Conservation (phyloP, 2,113 vertebrate genomes). For the Falco punctatus region DNA sequence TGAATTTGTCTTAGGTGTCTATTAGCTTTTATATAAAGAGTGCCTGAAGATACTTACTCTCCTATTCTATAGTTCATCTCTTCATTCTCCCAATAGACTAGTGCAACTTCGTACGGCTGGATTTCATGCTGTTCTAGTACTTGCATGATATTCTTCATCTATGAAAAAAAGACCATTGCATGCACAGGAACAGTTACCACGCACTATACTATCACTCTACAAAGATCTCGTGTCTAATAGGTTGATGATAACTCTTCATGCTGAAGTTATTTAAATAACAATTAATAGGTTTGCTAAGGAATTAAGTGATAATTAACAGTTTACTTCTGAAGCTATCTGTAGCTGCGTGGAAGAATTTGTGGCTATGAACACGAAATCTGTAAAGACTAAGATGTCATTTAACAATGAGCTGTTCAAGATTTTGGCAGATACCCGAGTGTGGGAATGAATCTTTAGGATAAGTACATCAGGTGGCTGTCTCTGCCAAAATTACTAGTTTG, state of each 20-base stretch:
- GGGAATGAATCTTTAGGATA: not conserved
- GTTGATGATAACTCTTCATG: not conserved
- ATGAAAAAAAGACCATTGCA: not conserved
- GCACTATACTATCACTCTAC: not conserved
- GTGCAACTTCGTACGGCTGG: conserved; percentile 92
- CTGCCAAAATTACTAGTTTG: not conserved
- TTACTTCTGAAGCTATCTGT: not conserved
- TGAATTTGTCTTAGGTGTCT: not conserved
- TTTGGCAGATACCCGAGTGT: not conserved
- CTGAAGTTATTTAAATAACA: not conserved
- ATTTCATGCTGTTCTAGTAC: conserved; percentile 92
- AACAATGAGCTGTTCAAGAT: not conserved
- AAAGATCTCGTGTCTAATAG: not conserved
- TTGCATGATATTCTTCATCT: conserved; percentile 88
- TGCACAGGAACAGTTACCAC: not conserved
- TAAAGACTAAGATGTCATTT: not conserved
- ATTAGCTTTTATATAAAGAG: not conserved
- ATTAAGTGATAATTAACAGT: not conserved
- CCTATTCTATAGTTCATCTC: conserved; percentile 90
- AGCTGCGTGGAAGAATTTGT: not conserved
- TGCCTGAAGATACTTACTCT: conserved; percentile 80
- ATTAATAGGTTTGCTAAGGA: not conserved
- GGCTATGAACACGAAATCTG: not conserved
- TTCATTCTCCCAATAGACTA: conserved; percentile 98
- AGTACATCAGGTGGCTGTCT: not conserved